A percentile compares a stretch with the other conserved stretches of the same genome.
Conservation (phyloP, 1,140 invertebrate genomes). For the Anastatus disparis region DNA sequence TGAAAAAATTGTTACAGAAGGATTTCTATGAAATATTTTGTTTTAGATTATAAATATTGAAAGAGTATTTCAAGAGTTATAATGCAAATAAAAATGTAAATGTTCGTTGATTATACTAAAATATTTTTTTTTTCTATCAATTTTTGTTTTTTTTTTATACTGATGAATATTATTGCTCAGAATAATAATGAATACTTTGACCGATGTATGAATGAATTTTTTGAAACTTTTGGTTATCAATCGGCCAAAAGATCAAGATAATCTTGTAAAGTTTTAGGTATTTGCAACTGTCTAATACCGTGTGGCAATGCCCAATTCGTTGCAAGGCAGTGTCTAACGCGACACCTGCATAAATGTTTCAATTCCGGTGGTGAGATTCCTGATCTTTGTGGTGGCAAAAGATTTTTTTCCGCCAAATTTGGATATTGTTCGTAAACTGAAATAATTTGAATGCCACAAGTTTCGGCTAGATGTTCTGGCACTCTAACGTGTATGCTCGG, state of each 20-base stretch:
- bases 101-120: too few species aligned
- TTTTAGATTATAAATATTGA: too few species aligned
- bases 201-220: too few species aligned
- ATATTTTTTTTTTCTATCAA: too few species aligned
- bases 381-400: conserved; percentile 72
- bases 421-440: conserved; percentile 73
- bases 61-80: too few species aligned
- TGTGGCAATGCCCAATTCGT: conserved; percentile 77
- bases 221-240: too few species aligned
- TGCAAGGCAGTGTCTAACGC: conserved; percentile 73
- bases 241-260: not conserved
- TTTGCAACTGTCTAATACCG: conserved; percentile 74
- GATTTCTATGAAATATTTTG: too few species aligned
- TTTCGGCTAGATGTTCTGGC: conserved; percentile 54
- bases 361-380: conserved; percentile 71
- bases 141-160: too few species aligned
- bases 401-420: conserved; percentile 70
- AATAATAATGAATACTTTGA: too few species aligned
- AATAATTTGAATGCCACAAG: conserved; percentile 63
- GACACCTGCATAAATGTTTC: conserved; percentile 70
- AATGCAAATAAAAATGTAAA: too few species aligned
- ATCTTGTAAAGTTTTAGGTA: conserved; percentile 67
- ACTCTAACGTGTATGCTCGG: conserved; percentile 61
- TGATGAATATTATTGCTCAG: too few species aligned
- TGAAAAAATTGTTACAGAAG: too few species aligned